Percentiles rank a stretch among this genome's conserved stretches.
phyloP scores from a whole-genome alignment of 1,140 invertebrate genomes.

The Heliothis subflexa region DNA sequence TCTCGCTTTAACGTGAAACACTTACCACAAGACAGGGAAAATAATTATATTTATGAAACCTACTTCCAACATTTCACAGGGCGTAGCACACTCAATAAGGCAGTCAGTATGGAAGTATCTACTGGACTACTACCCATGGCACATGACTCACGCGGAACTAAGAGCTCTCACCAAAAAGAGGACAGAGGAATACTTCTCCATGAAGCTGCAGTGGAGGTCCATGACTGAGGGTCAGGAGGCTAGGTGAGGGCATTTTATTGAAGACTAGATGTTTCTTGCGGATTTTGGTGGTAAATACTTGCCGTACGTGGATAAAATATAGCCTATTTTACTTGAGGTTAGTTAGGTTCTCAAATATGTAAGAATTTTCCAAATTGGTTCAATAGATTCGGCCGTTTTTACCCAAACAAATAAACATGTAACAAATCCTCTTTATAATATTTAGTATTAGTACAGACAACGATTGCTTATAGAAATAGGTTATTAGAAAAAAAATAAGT shows the following conservation, averaged over 20 bases:
- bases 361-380: no score
- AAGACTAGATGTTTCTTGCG: no score
- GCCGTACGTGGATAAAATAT: no score
- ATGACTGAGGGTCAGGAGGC: constrained; percentile 95
- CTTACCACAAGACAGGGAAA: background rate
- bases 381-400: no score
- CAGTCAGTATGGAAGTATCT: constrained; percentile 98
- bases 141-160: constrained; percentile 91
- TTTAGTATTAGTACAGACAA: no score
- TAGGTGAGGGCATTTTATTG: constrained; percentile 84
- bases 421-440: no score
- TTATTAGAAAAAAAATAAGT: no score
- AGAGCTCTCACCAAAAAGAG: constrained; percentile 90
- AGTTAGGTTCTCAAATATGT: no score
- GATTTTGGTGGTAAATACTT: no score
- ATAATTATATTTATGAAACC: background rate
- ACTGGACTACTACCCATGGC: constrained; percentile 95
- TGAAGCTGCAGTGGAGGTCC: constrained; percentile 98
- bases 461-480: no score
- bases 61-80: constrained; percentile 68
- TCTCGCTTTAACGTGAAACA: background rate
- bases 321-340: no score
- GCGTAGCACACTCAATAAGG: constrained; percentile 89
- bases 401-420: no score
- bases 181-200: constrained; percentile 95